These are phyloP conservation scores for Diachasmimorpha longicaudata DNA, from an alignment of 1,140 invertebrate species.

Conservation along the genomic window DNA sequence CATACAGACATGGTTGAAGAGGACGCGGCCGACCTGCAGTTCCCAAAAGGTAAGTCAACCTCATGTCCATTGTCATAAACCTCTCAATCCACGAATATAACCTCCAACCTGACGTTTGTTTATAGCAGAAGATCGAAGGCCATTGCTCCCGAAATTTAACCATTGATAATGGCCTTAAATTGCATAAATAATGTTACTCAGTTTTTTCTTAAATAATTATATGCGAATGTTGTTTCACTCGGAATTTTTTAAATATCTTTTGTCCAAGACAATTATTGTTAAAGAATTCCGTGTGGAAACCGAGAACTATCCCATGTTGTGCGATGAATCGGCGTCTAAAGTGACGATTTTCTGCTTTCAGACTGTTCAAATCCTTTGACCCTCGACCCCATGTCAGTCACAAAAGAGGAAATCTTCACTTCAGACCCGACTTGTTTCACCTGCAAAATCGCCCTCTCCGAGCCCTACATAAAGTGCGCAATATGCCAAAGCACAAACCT, in stretches of 20 bases:
- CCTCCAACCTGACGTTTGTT: not conserved
- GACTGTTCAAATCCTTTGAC: slow-evolving; percentile 37
- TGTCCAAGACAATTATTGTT: too few relatives aligned
- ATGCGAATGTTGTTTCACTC: too few relatives aligned
- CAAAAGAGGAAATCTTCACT: slow-evolving; percentile 50
- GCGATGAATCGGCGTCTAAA: slow-evolving; percentile 32
- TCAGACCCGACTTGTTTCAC: slow-evolving; percentile 52
- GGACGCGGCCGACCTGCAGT: slow-evolving; percentile 84
- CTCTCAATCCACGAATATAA: not conserved
- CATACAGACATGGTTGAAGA: slow-evolving; percentile 76
- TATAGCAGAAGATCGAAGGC: not conserved
- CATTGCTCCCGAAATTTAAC: too few relatives aligned
- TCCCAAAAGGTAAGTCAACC: slow-evolving; percentile 78
- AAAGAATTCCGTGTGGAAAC: too few relatives aligned
- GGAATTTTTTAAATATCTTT: too few relatives aligned
- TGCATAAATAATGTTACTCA: too few relatives aligned
- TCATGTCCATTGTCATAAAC: not conserved
- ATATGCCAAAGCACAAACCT: slow-evolving; percentile 68
- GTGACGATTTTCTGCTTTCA: slow-evolving; percentile 56
- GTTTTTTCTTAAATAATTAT: too few relatives aligned
- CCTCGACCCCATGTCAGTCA: slow-evolving; percentile 36
- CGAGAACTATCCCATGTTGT: not conserved
- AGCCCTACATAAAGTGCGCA: slow-evolving; percentile 79
- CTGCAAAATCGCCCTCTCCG: slow-evolving; percentile 60
- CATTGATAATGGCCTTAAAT: too few relatives aligned